Conservation (phyloP, 2,797 vertebrate species). For the Pithecia hirsuta region DNA sequence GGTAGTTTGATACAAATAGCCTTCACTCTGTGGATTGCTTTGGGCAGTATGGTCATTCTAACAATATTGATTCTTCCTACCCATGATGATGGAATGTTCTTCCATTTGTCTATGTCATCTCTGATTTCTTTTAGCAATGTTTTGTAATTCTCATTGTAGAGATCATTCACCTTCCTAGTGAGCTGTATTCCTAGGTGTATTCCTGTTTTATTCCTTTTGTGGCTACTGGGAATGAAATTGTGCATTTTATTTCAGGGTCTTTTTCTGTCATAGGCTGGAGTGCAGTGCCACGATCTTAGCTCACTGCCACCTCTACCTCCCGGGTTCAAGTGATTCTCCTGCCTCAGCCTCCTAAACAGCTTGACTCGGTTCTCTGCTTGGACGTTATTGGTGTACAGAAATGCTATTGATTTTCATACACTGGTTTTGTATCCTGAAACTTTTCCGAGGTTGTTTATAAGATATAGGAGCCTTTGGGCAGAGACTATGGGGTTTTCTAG, state of each 20-base stretch:
- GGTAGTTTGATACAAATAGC: fast-evolving
- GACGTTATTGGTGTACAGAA: not conserved
- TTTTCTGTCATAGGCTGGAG: too few species aligned
- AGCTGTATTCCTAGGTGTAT: not conserved
- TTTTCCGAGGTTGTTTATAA: not conserved
- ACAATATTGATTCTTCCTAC: not conserved
- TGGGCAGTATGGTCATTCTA: not conserved
- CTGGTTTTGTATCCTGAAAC: not conserved
- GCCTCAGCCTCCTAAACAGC: too few species aligned
- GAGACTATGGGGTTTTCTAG: not conserved
- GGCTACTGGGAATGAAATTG: not conserved
- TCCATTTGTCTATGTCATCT: not conserved
- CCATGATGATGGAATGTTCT: not conserved
- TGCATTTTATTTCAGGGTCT: not conserved
- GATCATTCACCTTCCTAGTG: not conserved
- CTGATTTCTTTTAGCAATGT: not conserved
- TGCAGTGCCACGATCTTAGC: too few species aligned
- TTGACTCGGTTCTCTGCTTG: not conserved
- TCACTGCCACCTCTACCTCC: too few species aligned
- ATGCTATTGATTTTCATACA: not conserved
- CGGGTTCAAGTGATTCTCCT: too few species aligned
- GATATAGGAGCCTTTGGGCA: not conserved
- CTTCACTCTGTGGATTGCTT: not conserved
- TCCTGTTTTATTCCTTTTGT: not conserved
- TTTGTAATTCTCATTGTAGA: not conserved